phyloP scores from a whole-genome alignment of 2,113 vertebrate species.

The Corythoichthys haematopterus region DNA sequence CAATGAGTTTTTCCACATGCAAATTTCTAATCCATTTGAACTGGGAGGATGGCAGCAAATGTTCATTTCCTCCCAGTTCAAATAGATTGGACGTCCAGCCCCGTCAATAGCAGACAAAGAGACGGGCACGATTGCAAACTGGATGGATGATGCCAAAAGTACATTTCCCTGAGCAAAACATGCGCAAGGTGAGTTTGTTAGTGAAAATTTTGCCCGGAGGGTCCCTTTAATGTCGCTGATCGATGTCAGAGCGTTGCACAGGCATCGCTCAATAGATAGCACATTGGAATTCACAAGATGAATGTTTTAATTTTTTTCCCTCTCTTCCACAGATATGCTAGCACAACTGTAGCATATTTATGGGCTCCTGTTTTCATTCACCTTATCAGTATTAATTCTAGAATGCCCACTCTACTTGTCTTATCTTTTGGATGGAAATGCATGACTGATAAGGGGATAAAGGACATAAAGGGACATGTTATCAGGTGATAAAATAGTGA shows the following conservation, averaged over 20 bases:
- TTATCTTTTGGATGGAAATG: conserved; percentile 17
- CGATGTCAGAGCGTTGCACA: conserved; percentile 10
- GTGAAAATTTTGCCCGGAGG: too few species aligned
- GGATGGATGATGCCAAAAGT: too few species aligned
- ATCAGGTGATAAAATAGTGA: conserved; percentile 29
- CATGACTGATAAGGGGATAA: conserved; percentile 48
- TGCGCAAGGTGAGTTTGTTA: too few species aligned
- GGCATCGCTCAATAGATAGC: background rate
- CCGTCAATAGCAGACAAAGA: too few species aligned
- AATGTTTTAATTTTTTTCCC: background rate
- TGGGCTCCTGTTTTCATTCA: too few species aligned
- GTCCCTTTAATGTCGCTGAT: conserved; percentile 19
- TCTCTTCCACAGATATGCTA: background rate
- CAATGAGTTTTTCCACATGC: too few species aligned
- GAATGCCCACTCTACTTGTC: conserved; percentile 13
- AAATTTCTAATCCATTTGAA: too few species aligned
- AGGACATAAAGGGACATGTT: conserved; percentile 28
- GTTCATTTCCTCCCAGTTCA: too few species aligned
- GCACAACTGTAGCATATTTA: background rate
- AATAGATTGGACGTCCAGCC: too few species aligned
- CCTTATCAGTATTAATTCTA: conserved; percentile 9
- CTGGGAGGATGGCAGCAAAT: too few species aligned
- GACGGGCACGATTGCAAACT: too few species aligned
- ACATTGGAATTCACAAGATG: background rate
- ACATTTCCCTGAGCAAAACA: too few species aligned